Evolutionary conservation across 2,113 vertebrate species (phyloP).

Genomic region (Cephalophus harveyi): DNA sequence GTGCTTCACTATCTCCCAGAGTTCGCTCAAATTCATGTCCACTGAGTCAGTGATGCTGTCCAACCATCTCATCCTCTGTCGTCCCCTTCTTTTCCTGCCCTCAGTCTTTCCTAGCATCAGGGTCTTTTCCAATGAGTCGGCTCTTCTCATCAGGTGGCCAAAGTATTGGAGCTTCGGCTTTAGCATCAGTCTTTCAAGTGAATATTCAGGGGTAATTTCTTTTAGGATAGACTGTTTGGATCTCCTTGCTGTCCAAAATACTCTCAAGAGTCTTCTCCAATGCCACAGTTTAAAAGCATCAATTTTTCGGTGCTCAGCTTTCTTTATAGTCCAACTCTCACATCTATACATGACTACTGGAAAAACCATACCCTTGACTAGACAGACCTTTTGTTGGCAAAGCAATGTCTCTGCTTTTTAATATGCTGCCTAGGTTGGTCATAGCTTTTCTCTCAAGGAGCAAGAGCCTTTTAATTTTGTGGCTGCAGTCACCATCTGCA

Average conservation of each 20-base stretch:
- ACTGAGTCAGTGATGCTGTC: background rate
- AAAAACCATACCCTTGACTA: background rate
- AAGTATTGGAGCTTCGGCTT: background rate
- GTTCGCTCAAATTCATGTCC: background rate
- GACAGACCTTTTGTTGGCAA: background rate
- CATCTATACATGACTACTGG: background rate
- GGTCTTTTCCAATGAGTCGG: background rate
- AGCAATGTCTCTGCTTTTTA: background rate
- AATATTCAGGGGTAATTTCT: background rate
- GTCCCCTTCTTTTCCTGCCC: background rate
- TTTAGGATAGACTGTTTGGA: background rate
- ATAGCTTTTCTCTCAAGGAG: background rate
- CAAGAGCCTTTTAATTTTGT: background rate
- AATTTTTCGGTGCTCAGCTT: accelerated
- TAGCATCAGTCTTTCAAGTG: background rate
- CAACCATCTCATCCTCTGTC: background rate
- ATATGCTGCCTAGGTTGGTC: background rate
- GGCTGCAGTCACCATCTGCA: background rate
- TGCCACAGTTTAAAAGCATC: background rate
- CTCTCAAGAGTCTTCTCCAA: background rate
- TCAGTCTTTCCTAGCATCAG: background rate
- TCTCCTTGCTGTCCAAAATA: background rate
- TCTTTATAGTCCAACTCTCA: background rate
- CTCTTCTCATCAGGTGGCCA: background rate
- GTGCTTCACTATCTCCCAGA: background rate